phyloP scores from a whole-genome alignment of 2,113 vertebrate species.

The Saimiri boliviensis region DNA sequence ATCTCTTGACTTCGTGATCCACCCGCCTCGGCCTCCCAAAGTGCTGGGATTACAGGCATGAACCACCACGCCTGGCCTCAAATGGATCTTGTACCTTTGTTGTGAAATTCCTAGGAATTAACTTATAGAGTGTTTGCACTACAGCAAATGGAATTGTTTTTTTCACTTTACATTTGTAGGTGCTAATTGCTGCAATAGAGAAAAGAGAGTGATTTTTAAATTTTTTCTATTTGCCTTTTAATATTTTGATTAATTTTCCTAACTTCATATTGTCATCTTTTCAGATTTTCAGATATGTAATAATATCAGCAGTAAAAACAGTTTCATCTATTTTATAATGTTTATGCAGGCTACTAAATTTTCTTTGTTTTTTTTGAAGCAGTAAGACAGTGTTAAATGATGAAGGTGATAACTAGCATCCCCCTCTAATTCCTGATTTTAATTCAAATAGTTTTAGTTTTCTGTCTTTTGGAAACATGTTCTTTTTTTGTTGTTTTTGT shows the following conservation, averaged over 20 bases:
- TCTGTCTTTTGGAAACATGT: not conserved
- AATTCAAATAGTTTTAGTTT: constrained; percentile 21
- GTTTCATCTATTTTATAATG: not conserved
- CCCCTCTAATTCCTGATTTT: not conserved
- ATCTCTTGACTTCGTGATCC: too few species aligned
- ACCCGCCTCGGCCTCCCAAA: too few species aligned
- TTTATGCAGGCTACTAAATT: not conserved
- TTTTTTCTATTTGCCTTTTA: not conserved
- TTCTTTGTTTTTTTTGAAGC: constrained; percentile 17
- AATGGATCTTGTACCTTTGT: not conserved
- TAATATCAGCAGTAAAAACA: constrained; percentile 1
- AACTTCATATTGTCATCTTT: not conserved
- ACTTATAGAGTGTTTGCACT: not conserved
- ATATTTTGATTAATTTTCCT: not conserved
- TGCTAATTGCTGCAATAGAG: not conserved
- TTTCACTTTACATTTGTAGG: not conserved
- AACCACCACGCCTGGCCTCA: too few species aligned
- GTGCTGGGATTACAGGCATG: too few species aligned
- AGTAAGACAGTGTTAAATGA: not conserved
- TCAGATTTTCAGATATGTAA: not conserved
- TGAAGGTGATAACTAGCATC: not conserved
- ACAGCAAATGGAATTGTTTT: not conserved
- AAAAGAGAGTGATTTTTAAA: not conserved
- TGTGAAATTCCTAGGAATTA: constrained; percentile 23
- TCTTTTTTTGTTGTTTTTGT: not conserved